Conservation (phyloP, 1,140 invertebrate species). For the Parapsyche elsis region DNA sequence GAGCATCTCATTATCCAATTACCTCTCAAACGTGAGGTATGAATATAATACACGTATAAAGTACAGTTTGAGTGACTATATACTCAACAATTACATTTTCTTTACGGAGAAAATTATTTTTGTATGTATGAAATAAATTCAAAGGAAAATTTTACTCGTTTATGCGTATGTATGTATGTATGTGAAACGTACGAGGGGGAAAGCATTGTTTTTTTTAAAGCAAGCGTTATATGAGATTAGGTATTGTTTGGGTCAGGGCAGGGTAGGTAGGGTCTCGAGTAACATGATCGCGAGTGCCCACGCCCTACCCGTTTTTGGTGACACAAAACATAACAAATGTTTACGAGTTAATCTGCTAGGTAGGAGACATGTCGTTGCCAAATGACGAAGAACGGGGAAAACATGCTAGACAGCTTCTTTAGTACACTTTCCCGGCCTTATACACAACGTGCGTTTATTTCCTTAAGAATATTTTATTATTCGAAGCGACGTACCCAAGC, state of each 20-base stretch:
- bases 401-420: not conserved
- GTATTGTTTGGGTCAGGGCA: too few relatives aligned
- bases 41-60: too few relatives aligned
- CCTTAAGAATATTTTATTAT: too few relatives aligned
- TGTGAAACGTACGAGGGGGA: not conserved
- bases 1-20: slow-evolving; percentile 6
- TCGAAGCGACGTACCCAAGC: too few relatives aligned
- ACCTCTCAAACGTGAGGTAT: not conserved
- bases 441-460: not conserved
- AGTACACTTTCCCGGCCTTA: not conserved
- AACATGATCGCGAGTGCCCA: not conserved
- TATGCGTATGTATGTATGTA: not conserved
- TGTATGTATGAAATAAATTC: not conserved
- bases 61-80: too few relatives aligned
- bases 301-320: not conserved
- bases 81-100: not conserved
- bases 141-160: too few relatives aligned
- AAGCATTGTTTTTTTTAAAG: not conserved
- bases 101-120: not conserved
- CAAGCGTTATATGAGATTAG: too few relatives aligned
- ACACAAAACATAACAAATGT: slow-evolving; percentile 16
- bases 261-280: not conserved
- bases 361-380: slow-evolving; percentile 2
- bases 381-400: slow-evolving; percentile 8
- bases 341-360: slow-evolving; percentile 26